phyloP scores from a whole-genome alignment of 1,140 invertebrate species.

The Yoshiicerus persimilis region DNA sequence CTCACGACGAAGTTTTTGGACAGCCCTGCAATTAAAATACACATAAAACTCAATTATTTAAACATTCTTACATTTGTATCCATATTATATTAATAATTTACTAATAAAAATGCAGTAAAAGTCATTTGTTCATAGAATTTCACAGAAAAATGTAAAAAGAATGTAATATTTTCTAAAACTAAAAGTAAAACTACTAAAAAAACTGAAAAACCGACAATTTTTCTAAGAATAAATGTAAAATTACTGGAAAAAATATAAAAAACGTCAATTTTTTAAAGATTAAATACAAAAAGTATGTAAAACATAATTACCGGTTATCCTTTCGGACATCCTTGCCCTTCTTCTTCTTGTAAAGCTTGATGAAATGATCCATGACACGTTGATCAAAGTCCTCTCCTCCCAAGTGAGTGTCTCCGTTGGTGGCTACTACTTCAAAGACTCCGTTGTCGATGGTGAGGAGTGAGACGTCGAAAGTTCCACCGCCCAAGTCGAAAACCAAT shows the following conservation, averaged over 20 bases:
- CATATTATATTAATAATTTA: too few species aligned
- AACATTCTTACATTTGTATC: too few species aligned
- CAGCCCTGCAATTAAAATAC: background rate
- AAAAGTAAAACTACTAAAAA: too few species aligned
- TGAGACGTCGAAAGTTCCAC: slow-evolving; percentile 99
- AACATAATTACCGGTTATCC: slow-evolving; percentile 62
- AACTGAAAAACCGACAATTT: too few species aligned
- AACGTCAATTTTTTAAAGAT: background rate
- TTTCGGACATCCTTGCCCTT: slow-evolving; percentile 96
- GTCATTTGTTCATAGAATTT: too few species aligned
- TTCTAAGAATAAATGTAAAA: too few species aligned
- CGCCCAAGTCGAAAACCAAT: slow-evolving; percentile 97
- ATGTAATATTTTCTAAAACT: too few species aligned
- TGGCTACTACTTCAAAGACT: slow-evolving; percentile 88
- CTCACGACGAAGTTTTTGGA: slow-evolving; percentile 87
- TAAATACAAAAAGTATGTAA: too few species aligned
- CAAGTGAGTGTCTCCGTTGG: slow-evolving; percentile 98
- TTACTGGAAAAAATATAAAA: too few species aligned
- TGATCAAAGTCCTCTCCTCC: slow-evolving; percentile 99
- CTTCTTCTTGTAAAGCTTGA: slow-evolving; percentile 98
- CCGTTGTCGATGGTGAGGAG: slow-evolving; percentile 98
- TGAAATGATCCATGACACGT: slow-evolving; percentile 97
- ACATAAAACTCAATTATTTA: too few species aligned
- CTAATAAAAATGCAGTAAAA: too few species aligned
- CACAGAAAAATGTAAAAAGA: too few species aligned